Conservation (phyloP, 2,888 invertebrate genomes). For the Lypha dubia region DNA sequence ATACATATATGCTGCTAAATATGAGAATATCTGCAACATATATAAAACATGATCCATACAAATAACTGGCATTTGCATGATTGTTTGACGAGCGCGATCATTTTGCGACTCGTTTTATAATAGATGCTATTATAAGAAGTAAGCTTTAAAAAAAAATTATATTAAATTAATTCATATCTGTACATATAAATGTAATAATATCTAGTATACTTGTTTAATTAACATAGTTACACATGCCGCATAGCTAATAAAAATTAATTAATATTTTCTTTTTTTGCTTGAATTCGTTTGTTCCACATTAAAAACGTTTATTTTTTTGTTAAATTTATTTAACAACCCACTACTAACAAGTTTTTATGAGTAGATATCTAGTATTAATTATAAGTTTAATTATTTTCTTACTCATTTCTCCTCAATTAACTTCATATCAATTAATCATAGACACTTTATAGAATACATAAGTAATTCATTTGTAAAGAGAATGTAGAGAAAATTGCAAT, state of each 20-base stretch:
- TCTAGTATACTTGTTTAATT: neutral
- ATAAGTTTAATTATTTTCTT: neutral
- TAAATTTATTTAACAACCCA: neutral
- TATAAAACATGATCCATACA: no score
- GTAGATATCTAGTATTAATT: neutral
- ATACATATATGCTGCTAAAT: no score
- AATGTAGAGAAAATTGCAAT: conserved; percentile 26
- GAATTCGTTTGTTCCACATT: neutral
- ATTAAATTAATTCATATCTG: neutral
- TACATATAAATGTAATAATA: neutral
- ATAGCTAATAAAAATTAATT: no score
- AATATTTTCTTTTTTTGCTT: conserved; percentile 30
- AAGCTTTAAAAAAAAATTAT: no score
- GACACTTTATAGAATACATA: neutral
- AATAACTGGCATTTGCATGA: no score
- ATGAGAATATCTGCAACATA: no score
- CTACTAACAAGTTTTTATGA: neutral
- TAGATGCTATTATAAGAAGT: no score
- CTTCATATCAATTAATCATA: conserved; percentile 63
- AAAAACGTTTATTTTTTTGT: neutral
- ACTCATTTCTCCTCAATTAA: conserved; percentile 66
- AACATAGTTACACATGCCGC: neutral
- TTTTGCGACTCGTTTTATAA: no score
- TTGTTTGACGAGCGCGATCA: no score
- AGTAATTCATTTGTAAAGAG: neutral